Conservation (phyloP, 37 sponge, comb jelly and placozoan species). For the Oscarella lobularis region DNA sequence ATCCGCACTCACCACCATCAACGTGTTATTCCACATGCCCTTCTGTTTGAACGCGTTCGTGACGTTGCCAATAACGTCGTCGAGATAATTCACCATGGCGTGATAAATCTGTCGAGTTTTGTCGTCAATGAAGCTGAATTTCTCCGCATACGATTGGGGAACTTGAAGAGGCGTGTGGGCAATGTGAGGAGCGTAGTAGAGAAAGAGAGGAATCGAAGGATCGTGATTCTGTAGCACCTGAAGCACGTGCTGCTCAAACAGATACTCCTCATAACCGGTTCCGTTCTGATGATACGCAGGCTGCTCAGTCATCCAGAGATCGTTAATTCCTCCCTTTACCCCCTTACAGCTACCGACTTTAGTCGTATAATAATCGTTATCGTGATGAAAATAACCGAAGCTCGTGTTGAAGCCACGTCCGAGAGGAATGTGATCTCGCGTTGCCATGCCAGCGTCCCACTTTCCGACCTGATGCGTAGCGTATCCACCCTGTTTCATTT, state of each 20-base stretch:
- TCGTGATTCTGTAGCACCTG: neutral
- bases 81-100: slow-evolving; percentile 30
- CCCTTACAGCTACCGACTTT: neutral
- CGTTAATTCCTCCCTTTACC: neutral
- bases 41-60: slow-evolving; percentile 5
- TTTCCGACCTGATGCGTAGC: slow-evolving; percentile 38
- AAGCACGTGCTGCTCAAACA: slow-evolving; percentile 1
- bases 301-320: slow-evolving; percentile 26
- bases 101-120: slow-evolving; percentile 19
- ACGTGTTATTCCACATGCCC: slow-evolving; percentile 13
- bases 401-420: slow-evolving; percentile 28
- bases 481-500: slow-evolving; percentile 19
- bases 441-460: slow-evolving; percentile 31
- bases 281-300: slow-evolving; percentile 27
- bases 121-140: slow-evolving; percentile 17
- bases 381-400: slow-evolving; percentile 38
- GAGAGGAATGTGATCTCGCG: slow-evolving; percentile 16
- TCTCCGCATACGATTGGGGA: slow-evolving; percentile 5
- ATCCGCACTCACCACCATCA: slow-evolving; percentile 14
- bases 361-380: slow-evolving; percentile 24
- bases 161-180: slow-evolving; percentile 9
- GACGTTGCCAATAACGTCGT: slow-evolving; percentile 11
- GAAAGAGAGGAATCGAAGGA: slow-evolving; percentile 12
- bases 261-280: slow-evolving; percentile 20
- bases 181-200: slow-evolving; percentile 26